phyloP scores from a whole-genome alignment of 2,113 vertebrate genomes.

The Oncorhynchus tshawytscha region DNA sequence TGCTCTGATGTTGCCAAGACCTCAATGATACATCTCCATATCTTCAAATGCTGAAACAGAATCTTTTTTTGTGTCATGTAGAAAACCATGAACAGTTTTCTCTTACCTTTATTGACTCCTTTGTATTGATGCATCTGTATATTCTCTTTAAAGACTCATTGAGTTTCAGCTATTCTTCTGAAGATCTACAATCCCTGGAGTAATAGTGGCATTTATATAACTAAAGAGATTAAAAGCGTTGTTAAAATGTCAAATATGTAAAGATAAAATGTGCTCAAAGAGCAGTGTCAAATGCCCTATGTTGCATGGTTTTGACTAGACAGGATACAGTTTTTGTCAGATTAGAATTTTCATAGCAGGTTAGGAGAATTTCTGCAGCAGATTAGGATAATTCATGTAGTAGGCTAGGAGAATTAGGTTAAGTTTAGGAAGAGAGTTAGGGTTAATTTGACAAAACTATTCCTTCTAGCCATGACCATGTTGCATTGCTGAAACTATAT shows the following conservation, averaged over 20 bases:
- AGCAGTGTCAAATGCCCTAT: conserved; percentile 20
- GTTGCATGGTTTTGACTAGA: not conserved
- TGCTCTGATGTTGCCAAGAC: no score
- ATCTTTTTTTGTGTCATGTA: no score
- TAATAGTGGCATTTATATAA: conserved; percentile 4
- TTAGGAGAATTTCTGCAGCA: no score
- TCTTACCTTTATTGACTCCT: not conserved
- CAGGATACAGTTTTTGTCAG: no score
- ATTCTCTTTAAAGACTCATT: not conserved
- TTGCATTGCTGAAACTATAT: conserved; percentile 1
- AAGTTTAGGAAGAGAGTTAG: no score
- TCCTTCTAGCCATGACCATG: not conserved
- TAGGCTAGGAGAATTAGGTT: no score
- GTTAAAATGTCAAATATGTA: conserved; percentile 17
- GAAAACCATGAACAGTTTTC: not conserved
- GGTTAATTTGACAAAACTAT: no score
- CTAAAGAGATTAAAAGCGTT: conserved; percentile 7
- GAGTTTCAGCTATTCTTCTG: not conserved
- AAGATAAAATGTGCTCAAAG: conserved; percentile 2
- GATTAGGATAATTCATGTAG: no score
- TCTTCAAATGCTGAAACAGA: no score
- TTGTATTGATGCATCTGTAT: not conserved
- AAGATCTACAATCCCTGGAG: not conserved
- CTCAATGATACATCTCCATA: no score
- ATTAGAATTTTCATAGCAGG: no score